Evolutionary conservation across 2,113 vertebrate genomes (phyloP).

Genomic region (Lepus europaeus): DNA sequence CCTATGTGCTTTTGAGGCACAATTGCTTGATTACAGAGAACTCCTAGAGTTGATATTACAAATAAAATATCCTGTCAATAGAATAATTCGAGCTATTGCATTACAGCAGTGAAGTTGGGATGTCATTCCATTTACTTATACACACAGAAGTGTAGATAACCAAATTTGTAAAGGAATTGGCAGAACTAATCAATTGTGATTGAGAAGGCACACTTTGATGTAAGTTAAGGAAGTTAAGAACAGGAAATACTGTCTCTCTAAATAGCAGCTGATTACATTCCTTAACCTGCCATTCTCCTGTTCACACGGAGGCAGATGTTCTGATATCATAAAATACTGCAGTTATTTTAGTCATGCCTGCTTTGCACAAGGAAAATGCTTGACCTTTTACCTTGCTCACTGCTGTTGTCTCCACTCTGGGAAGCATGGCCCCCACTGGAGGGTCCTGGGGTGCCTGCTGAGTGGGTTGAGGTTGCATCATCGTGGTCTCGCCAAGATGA

Average conservation of each 20-base stretch:
- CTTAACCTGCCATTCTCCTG: conserved; percentile 83
- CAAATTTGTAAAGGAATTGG: conserved; percentile 89
- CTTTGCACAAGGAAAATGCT: conserved; percentile 86
- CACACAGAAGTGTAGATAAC: conserved; percentile 87
- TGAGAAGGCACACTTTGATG: conserved; percentile 84
- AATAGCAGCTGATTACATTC: conserved; percentile 81
- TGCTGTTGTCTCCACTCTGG: conserved; percentile 99
- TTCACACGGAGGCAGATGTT: conserved; percentile 86
- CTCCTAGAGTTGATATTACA: conserved; percentile 59
- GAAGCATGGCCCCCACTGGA: conserved; percentile 99
- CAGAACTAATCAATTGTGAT: conserved; percentile 90
- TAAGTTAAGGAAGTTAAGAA: conserved; percentile 68
- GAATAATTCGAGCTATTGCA: conserved; percentile 70
- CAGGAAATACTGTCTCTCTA: conserved; percentile 85
- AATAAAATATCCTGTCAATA: conserved; percentile 74
- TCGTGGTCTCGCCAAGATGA: conserved; percentile 99
- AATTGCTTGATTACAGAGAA: conserved; percentile 56
- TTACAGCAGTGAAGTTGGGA: conserved; percentile 75
- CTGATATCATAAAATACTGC: conserved; percentile 84
- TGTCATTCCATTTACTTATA: conserved; percentile 84
- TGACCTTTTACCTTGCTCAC: conserved; percentile 97
- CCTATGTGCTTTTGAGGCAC: conserved; percentile 49
- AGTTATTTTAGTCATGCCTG: conserved; percentile 87
- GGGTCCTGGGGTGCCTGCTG: conserved; percentile 98
- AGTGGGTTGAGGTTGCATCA: conserved; percentile 99